Evolutionary conservation across 2,888 invertebrate species (phyloP), one percentile per base, ranked within the genome.

Genomic region (Ecliptopera silaceata): DNA sequence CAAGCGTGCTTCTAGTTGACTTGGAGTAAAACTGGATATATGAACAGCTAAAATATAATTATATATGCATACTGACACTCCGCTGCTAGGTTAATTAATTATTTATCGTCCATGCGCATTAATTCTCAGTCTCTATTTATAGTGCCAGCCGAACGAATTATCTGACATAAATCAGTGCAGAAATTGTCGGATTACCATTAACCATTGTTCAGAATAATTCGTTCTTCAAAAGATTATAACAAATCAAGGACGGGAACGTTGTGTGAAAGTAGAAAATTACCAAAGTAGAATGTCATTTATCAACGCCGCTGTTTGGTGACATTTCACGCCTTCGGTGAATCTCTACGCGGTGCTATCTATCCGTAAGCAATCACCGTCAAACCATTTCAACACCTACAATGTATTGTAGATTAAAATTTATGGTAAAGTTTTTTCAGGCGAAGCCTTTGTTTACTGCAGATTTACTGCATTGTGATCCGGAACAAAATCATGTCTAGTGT

Each of bases 211-310:
- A 48, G 47, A 51, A 56, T 68, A 73, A 67, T 69, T 74, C 70
- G 70, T 74, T 71, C 75, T 68, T 71, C 68, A 63, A 55, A 68
- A 73, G 74, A 78, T 76, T 76, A 78, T 70, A 74, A 66, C 65
- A 75, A 77, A 77, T 72, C 74, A 64, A 71, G 74, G 72, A 10
- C 13, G 65, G 66, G 64, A 66, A 70, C 67, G 71, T 66, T 69
- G 74, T 66, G 74, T 66, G 75, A 78, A 79, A 76, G 80, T 81
- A 80, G 82, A 82, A 81, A 82, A 81, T 82, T 82, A 80, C 79
- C 78, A 80, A 80, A 80, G 75, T 73, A 72, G 72, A 65, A 63
- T 62, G 73, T 78, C 79, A 81, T 84, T 84, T 82, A 79, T 84
- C 83, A 84, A 80, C 73, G 81, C 75, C 73, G 81, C 75, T 43